A percentile compares a stretch with the other conserved stretches of the same genome.
These are phyloP conservation scores for Dysdera silvatica DNA, from an alignment of 1,140 invertebrate genomes.

Conservation along the genomic window DNA sequence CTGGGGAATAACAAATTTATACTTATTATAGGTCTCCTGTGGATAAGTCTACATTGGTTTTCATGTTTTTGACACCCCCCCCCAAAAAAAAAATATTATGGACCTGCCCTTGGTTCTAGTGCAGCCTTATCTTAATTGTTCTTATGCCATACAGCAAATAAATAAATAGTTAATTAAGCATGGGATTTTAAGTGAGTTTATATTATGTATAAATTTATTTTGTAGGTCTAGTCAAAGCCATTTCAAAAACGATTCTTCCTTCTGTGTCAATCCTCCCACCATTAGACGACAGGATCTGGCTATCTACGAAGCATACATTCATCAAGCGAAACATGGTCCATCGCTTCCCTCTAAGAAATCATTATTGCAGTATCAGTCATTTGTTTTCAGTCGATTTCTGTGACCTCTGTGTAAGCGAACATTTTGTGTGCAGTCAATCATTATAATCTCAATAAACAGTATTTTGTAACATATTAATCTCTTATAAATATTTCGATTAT, in stretches of 20 bases:
- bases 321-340: slow-evolving; percentile 44
- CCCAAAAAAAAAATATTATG: background rate
- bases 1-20: too few species aligned
- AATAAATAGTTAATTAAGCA: slow-evolving; percentile 20
- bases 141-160: slow-evolving; percentile 25
- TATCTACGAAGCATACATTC: slow-evolving; percentile 60
- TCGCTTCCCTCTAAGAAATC: slow-evolving; percentile 37
- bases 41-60: too few species aligned
- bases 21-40: too few species aligned
- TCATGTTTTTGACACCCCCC: background rate
- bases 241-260: slow-evolving; percentile 48
- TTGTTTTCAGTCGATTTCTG: slow-evolving; percentile 5
- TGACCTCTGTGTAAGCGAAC: too few species aligned
- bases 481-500: too few species aligned
- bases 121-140: background rate
- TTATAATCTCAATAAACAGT: too few species aligned
- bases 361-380: slow-evolving; percentile 3
- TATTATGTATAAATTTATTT: slow-evolving; percentile 49
- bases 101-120: background rate
- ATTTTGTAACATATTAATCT: too few species aligned
- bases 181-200: slow-evolving; percentile 20
- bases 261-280: slow-evolving; percentile 52
- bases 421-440: too few species aligned
- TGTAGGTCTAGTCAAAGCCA: slow-evolving; percentile 44
- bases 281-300: slow-evolving; percentile 53